Percentiles rank a stretch among this genome's conserved stretches.
Evolutionary conservation across 2,888 invertebrate species (phyloP).

Genomic region (Ormyrus rosae): DNA sequence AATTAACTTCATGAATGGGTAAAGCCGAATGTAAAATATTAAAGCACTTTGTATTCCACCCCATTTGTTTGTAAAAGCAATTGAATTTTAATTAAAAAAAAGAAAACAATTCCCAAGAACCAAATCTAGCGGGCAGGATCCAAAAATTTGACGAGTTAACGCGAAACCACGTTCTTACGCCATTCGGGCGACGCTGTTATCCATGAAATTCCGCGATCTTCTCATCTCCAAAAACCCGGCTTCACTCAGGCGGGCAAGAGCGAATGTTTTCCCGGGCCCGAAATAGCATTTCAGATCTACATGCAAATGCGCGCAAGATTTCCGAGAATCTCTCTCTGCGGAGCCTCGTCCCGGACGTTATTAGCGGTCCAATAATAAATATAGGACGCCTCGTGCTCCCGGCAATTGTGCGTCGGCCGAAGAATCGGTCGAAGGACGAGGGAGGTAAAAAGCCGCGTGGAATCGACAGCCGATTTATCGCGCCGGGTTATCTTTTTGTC

Average conservation of each 20-base stretch:
- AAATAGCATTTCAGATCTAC: slow-evolving; percentile 36
- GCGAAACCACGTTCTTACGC: background rate
- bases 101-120: background rate
- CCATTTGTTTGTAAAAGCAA: no score
- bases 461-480: slow-evolving; percentile 35
- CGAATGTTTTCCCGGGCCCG: slow-evolving; percentile 24
- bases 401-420: background rate
- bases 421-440: background rate
- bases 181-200: no score
- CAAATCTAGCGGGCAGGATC: background rate
- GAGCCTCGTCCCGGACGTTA: slow-evolving; percentile 8
- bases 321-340: slow-evolving; percentile 5
- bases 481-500: slow-evolving; percentile 14
- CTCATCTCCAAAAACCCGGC: background rate
- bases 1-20: no score
- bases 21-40: no score
- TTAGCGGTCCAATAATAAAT: slow-evolving; percentile 49
- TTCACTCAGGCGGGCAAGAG: background rate
- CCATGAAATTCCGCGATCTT: background rate
- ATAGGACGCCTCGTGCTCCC: background rate
- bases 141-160: background rate
- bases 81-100: no score
- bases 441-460: background rate
- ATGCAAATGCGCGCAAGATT: slow-evolving; percentile 5
- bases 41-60: no score